A percentile compares a stretch with the other conserved stretches of the same genome.
These are phyloP conservation scores for Galago senegalensis DNA, from an alignment of 2,797 vertebrate species.

Conservation along the genomic window DNA sequence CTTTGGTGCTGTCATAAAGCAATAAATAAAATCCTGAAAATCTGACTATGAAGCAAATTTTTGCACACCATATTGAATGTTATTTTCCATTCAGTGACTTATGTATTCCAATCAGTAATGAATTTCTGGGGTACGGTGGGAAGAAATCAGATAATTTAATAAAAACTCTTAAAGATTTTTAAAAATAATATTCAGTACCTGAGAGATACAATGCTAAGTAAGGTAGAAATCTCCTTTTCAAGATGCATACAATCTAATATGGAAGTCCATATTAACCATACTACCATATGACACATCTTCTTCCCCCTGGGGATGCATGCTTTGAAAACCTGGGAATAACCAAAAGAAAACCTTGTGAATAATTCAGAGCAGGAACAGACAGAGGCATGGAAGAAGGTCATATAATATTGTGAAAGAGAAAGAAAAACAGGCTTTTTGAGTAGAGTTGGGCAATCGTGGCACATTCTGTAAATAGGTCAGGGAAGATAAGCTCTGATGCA, in stretches of 20 bases:
- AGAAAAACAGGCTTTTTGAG: neutral
- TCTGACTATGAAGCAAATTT: neutral
- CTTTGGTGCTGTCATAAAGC: neutral
- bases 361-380: neutral
- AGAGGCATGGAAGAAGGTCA: neutral
- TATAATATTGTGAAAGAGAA: neutral
- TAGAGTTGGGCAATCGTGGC: neutral
- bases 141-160: neutral
- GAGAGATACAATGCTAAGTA: neutral
- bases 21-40: conserved; percentile 8
- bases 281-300: neutral
- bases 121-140: neutral
- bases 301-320: neutral
- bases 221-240: neutral
- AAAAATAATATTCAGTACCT: neutral
- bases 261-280: neutral
- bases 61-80: neutral
- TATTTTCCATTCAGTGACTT: neutral
- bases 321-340: neutral
- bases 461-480: neutral
- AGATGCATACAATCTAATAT: neutral
- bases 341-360: neutral
- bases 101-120: conserved; percentile 3
- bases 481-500: neutral
- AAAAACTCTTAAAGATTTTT: neutral